Percentiles rank a stretch among this genome's conserved stretches.
These are phyloP conservation scores for Trachelus iudaicus DNA, from an alignment of 2,888 invertebrate species.

Conservation along the genomic window DNA sequence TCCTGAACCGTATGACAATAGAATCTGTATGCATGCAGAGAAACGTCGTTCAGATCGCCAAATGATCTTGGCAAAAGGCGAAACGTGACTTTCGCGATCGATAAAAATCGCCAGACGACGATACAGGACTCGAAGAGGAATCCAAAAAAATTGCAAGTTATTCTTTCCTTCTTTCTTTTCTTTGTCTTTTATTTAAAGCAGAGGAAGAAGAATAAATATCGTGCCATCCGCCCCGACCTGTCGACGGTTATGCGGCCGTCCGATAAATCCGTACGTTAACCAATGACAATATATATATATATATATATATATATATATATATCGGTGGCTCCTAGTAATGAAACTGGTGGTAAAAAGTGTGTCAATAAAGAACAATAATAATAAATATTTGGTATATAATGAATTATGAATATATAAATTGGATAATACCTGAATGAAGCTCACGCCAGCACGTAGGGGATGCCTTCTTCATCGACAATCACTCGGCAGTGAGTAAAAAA, in stretches of 20 bases:
- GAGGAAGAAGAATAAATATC: slow-evolving; percentile 10
- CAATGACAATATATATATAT: slow-evolving; percentile 22
- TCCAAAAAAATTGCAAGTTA: background rate
- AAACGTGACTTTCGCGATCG: background rate
- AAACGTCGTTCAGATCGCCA: background rate
- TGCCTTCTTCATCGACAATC: slow-evolving; percentile 65
- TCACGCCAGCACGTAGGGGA: slow-evolving; percentile 65
- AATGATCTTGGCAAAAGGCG: background rate
- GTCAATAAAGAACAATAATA: slow-evolving; percentile 56
- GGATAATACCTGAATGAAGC: slow-evolving; percentile 72
- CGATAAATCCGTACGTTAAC: slow-evolving; percentile 19
- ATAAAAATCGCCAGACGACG: background rate
- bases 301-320: no score
- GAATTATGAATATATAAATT: slow-evolving; percentile 70
- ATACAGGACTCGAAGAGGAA: background rate
- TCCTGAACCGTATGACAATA: background rate
- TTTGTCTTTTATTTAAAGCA: background rate
- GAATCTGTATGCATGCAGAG: background rate
- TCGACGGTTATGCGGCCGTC: slow-evolving; percentile 39
- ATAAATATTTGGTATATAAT: slow-evolving; percentile 58
- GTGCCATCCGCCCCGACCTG: slow-evolving; percentile 12
- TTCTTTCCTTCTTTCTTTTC: background rate
- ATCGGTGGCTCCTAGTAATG: slow-evolving; percentile 40
- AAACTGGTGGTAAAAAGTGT: slow-evolving; percentile 42
- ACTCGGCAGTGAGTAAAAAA: slow-evolving; percentile 65